A percentile compares a stretch with the other conserved stretches of the same genome.
Conservation (phyloP, 2,888 invertebrate species). For the Cantharis rustica region DNA sequence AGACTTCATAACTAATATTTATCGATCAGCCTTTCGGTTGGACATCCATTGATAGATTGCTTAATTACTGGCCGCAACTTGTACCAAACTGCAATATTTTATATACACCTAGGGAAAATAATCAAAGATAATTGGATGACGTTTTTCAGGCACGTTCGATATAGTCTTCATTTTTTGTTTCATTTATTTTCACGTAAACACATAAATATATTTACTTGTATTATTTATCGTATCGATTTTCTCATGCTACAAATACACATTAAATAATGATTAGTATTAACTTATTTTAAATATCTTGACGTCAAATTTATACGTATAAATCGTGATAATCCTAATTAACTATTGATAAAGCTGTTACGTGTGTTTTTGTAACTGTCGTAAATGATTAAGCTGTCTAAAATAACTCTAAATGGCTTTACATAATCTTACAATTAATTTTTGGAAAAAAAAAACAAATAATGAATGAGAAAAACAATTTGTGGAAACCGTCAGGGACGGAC, state of each 20-base stretch:
- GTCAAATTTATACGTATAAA: not conserved
- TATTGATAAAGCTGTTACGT: not conserved
- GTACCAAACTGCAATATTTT: slow-evolving; percentile 48
- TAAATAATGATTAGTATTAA: not conserved
- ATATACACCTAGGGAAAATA: slow-evolving; percentile 50
- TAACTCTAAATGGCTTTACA: not conserved
- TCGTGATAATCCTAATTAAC: not conserved
- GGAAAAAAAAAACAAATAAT: not conserved
- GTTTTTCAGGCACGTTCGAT: slow-evolving; percentile 27
- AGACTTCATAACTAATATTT: slow-evolving; percentile 36
- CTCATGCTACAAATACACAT: not conserved
- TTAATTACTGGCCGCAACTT: slow-evolving; percentile 52
- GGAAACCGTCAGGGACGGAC: not conserved
- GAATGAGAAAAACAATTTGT: not conserved
- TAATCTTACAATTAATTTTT: not conserved
- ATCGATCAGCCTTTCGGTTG: slow-evolving; percentile 36
- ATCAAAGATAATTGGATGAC: slow-evolving; percentile 52
- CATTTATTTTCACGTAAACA: slow-evolving; percentile 13
- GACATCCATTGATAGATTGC: slow-evolving; percentile 53
- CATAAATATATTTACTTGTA: slow-evolving; percentile 3
- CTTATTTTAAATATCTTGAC: not conserved
- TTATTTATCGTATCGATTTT: not conserved
- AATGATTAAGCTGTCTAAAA: not conserved
- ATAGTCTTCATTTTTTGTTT: slow-evolving; percentile 12
- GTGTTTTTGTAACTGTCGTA: not conserved